Base-by-base conservation (phyloP, 2,888 invertebrate species). In the Xestobium rufovillosum region DNA sequence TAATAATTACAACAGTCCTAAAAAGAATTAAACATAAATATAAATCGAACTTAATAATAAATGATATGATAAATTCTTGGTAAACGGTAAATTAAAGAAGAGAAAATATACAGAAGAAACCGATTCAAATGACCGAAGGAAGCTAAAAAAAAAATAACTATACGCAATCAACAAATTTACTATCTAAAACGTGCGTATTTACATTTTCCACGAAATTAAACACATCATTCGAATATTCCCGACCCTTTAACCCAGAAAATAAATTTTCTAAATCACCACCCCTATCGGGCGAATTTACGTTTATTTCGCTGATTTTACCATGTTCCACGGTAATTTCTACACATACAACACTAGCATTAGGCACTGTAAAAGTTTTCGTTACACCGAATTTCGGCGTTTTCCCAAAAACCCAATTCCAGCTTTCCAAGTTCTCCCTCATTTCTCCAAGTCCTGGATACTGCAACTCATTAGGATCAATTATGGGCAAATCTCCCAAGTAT, bases 361-460 rank as follows among this genome's bases (percentile, higher is more conserved):
- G n/a, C n/a, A n/a, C n/a, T 3, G 75, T 72, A 58, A 83, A 75
- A 0, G 74, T 65, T 19, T 78, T 73, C 40, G 75, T 75, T 11
- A 88, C 80, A 1, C 75, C 75, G 63, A 94, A 94, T 47, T 78
- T 76, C 0, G 94, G 95, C 0, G 92, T 88, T 59, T 78, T 82
- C 1, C 91, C 94, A 60, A 74, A 85, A 43, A 80, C 78, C 92
- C 92, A 94, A 39, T 89, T 80, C 89, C 91, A 92, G 14, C 80
- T 80, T 45, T 71, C 64, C 33, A 88, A 76, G 42, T 80, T 78
- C 25, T 75, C 71, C 38, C 75, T 75, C 38, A 88, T 69, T 50
- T 80, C 73, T 4, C 75, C 73, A 15, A 90, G 72, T n/a, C n/a
- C 88, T 60, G 87, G 86, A 62, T 88, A 91, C 85, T 87, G 88